phyloP scores from a whole-genome alignment of 2,888 invertebrate species.

The Ptychoptera contaminata region DNA sequence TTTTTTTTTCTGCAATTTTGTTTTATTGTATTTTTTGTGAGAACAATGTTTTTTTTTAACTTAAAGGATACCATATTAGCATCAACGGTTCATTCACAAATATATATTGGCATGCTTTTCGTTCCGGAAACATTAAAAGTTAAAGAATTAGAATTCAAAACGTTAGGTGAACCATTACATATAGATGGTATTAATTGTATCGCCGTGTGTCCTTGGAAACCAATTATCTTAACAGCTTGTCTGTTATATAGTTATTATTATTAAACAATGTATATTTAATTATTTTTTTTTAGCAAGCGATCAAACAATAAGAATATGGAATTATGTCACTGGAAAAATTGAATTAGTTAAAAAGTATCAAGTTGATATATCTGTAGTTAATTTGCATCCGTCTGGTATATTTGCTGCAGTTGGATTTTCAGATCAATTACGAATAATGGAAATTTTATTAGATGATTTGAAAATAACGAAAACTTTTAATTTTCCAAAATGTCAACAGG shows the following conservation, averaged over 20 bases:
- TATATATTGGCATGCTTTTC: slow-evolving; percentile 51
- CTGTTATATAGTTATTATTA: slow-evolving; percentile 9
- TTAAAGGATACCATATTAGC: slow-evolving; percentile 30
- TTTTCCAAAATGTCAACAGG: slow-evolving; percentile 55
- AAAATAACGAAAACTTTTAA: slow-evolving; percentile 35
- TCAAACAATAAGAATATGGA: slow-evolving; percentile 79
- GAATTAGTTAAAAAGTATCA: slow-evolving; percentile 67
- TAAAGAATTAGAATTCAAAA: slow-evolving; percentile 43
- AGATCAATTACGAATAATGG: slow-evolving; percentile 77
- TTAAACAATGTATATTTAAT: background rate
- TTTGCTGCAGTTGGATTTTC: slow-evolving; percentile 81
- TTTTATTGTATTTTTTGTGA: too few relatives aligned
- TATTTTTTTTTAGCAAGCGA: slow-evolving; percentile 44
- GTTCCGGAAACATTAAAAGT: slow-evolving; percentile 35
- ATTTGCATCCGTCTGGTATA: slow-evolving; percentile 65
- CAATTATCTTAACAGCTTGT: slow-evolving; percentile 66
- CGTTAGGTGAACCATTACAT: slow-evolving; percentile 62
- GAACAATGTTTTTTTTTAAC: too few relatives aligned
- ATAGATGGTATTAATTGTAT: slow-evolving; percentile 65
- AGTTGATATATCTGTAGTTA: slow-evolving; percentile 53
- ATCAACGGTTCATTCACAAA: slow-evolving; percentile 52
- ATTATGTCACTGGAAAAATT: slow-evolving; percentile 68
- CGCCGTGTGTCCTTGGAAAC: slow-evolving; percentile 78
- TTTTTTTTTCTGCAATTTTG: too few relatives aligned
- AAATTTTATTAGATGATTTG: slow-evolving; percentile 76